Percentiles rank a stretch among this genome's conserved stretches.
These are phyloP conservation scores for Bufotes viridis DNA, from an alignment of 2,797 vertebrate species.

Conservation along the genomic window DNA sequence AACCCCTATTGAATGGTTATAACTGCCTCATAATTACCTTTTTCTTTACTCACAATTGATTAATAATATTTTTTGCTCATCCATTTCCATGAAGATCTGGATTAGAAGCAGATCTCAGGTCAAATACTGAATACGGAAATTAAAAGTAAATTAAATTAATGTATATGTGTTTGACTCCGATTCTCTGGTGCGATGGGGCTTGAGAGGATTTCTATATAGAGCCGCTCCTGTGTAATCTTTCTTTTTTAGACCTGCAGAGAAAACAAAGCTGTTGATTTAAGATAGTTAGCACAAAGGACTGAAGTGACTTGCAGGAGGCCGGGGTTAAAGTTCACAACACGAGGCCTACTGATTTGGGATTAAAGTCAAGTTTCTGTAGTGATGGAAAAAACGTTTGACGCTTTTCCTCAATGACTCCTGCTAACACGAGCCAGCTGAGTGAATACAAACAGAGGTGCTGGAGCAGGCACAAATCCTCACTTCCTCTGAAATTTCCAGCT, in stretches of 20 bases:
- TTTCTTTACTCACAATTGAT: not conserved
- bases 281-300: slow-evolving; percentile 53
- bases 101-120: not conserved
- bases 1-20: too few species aligned
- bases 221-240: slow-evolving; percentile 32
- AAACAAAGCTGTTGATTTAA: slow-evolving; percentile 65
- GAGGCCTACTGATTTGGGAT: slow-evolving; percentile 63
- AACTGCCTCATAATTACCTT: not conserved
- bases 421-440: slow-evolving; percentile 74
- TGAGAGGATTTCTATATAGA: slow-evolving; percentile 60
- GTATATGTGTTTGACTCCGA: slow-evolving; percentile 49
- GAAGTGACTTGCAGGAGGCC: slow-evolving; percentile 59
- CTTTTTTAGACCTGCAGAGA: slow-evolving; percentile 35
- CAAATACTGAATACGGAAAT: slow-evolving; percentile 51
- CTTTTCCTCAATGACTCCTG: slow-evolving; percentile 75
- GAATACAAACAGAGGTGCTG: slow-evolving; percentile 86
- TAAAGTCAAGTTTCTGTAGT: slow-evolving; percentile 66
- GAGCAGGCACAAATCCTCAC: slow-evolving; percentile 81
- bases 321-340: slow-evolving; percentile 70
- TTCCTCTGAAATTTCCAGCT: slow-evolving; percentile 91
- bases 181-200: slow-evolving; percentile 56
- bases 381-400: slow-evolving; percentile 80
- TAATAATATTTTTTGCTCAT: not conserved
- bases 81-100: not conserved
- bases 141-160: slow-evolving; percentile 59